Evolutionary conservation across 2,113 vertebrate genomes (phyloP).

Genomic region (Lepus timidus): DNA sequence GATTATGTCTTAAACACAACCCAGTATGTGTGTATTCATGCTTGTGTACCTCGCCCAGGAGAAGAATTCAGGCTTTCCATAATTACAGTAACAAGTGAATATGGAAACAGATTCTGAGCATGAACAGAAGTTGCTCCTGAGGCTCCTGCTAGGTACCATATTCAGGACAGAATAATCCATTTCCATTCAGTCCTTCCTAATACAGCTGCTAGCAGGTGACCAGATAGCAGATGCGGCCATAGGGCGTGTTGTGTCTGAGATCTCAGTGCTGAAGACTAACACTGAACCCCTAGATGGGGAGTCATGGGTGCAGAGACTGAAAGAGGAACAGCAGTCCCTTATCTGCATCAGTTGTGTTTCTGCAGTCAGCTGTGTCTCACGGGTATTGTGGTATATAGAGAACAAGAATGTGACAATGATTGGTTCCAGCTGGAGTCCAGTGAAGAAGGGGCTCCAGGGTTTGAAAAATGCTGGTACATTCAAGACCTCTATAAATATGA

Average conservation of each 20-base stretch:
- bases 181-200: not conserved
- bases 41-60: not conserved
- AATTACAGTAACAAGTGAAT: not conserved
- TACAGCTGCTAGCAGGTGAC: not conserved
- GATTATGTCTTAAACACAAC: not conserved
- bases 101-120: constrained; percentile 57
- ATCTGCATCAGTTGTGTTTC: too few relatives aligned
- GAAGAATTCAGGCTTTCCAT: not conserved
- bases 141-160: not conserved
- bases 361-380: too few relatives aligned
- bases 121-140: constrained; percentile 66
- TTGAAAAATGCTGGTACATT: constrained; percentile 93
- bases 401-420: constrained; percentile 94
- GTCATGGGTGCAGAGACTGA: not conserved
- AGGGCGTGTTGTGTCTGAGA: fast-evolving
- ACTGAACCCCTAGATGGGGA: not conserved
- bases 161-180: not conserved
- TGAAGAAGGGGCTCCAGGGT: constrained; percentile 94
- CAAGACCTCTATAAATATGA: constrained; percentile 92
- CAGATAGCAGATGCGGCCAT: not conserved
- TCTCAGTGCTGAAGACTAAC: not conserved
- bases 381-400: constrained; percentile 88
- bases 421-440: constrained; percentile 95
- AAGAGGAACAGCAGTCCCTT: not conserved
- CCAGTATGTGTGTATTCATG: not conserved